phyloP scores from a whole-genome alignment of 1,140 invertebrate species.

The Dreissena polymorpha region DNA sequence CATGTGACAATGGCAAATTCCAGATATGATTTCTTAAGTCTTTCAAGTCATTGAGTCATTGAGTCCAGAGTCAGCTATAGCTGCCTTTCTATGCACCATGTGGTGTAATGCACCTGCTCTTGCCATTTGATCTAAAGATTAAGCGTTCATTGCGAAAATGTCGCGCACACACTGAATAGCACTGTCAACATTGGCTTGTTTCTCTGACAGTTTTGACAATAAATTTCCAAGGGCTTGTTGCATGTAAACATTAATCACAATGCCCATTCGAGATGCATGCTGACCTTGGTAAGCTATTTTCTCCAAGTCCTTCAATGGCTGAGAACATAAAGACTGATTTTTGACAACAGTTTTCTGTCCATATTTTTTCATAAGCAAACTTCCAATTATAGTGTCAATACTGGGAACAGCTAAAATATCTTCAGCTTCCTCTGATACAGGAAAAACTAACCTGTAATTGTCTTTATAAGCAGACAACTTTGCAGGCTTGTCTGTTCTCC shows the following conservation, averaged over 20 bases:
- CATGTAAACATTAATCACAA: constrained; percentile 22
- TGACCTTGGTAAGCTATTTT: constrained; percentile 37
- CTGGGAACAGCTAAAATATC: too few relatives aligned
- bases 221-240: background rate
- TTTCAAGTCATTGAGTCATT: constrained; percentile 18
- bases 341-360: too few relatives aligned
- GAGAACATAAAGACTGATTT: too few relatives aligned
- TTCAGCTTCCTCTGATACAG: constrained; percentile 13
- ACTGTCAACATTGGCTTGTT: too few relatives aligned
- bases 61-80: constrained; percentile 26
- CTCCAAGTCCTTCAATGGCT: constrained; percentile 24
- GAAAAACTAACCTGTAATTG: constrained; percentile 20
- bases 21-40: constrained; percentile 29
- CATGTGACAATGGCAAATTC: constrained; percentile 22
- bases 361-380: too few relatives aligned
- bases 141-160: too few relatives aligned
- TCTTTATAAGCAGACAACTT: constrained; percentile 16
- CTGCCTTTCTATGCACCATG: constrained; percentile 4
- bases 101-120: too few relatives aligned
- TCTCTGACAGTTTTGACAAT: background rate
- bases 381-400: too few relatives aligned
- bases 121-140: too few relatives aligned
- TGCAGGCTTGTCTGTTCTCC: too few relatives aligned
- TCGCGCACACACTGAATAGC: too few relatives aligned
- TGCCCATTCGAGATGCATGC: constrained; percentile 31